These are phyloP conservation scores for Drosophila erecta DNA, from an alignment of 1,140 invertebrate species.

Conservation along the genomic window DNA sequence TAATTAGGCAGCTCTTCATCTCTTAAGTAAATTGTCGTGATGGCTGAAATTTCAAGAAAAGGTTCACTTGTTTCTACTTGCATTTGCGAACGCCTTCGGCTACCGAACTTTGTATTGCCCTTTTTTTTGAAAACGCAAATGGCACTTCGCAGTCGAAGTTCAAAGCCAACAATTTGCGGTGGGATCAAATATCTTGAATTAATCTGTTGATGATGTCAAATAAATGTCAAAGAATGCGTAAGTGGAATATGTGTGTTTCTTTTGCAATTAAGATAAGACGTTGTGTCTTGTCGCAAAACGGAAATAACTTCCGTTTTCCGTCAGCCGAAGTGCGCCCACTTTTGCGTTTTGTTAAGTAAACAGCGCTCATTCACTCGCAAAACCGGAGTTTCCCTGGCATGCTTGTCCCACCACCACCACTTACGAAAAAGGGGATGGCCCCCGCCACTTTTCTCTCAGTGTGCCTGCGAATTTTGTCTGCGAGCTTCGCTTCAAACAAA, in stretches of 20 bases:
- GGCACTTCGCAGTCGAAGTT: neutral
- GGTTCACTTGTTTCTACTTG: neutral
- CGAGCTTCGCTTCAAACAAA: conserved; percentile 6
- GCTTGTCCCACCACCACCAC: too few species aligned
- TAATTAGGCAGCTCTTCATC: too few species aligned
- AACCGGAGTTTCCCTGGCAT: neutral
- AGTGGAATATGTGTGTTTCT: neutral
- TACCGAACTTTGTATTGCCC: neutral
- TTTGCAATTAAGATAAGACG: conserved; percentile 7
- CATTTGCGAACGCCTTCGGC: neutral
- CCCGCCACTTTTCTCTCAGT: neutral
- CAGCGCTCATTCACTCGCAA: neutral
- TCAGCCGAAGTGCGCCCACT: neutral
- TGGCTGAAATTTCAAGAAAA: neutral
- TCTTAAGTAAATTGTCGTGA: too few species aligned
- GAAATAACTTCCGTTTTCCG: neutral
- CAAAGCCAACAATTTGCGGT: neutral
- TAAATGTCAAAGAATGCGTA: conserved; percentile 7
- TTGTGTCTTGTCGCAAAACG: neutral
- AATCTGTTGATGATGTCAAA: conserved; percentile 3
- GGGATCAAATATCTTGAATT: neutral
- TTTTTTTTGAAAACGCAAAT: neutral
- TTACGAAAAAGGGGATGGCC: too few species aligned
- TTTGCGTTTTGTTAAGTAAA: conserved; percentile 5
- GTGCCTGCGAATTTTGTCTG: conserved; percentile 10